A percentile compares a stretch with the other conserved stretches of the same genome.
These are phyloP conservation scores for Melanotaenia duboulayi DNA, from an alignment of 2,113 vertebrate species.

Conservation along the genomic window DNA sequence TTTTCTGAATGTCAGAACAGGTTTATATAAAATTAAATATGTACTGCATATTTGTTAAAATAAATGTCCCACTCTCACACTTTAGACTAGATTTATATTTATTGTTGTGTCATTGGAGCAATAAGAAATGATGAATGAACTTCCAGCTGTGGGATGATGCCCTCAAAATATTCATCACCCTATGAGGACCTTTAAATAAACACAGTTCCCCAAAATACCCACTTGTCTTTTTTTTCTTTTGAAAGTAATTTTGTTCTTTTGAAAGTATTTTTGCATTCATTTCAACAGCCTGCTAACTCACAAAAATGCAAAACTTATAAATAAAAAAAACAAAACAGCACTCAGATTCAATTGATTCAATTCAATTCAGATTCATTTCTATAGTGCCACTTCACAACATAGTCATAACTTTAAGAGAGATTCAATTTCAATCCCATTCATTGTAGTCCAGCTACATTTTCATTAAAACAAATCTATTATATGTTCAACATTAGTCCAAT, in stretches of 20 bases:
- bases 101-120: conserved; percentile 29
- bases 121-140: conserved; percentile 7
- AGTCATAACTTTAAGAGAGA: too few relatives aligned
- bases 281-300: background rate
- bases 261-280: background rate
- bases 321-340: too few relatives aligned
- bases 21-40: conserved; percentile 17
- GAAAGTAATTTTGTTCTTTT: conserved; percentile 6
- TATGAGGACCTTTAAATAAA: conserved; percentile 45
- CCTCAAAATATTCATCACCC: conserved; percentile 13
- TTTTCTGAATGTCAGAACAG: conserved; percentile 10
- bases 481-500: too few relatives aligned
- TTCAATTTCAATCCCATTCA: too few relatives aligned
- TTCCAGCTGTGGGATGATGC: conserved; percentile 6
- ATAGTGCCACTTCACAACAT: too few relatives aligned
- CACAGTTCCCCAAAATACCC: background rate
- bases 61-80: background rate
- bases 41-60: background rate
- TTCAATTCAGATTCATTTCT: too few relatives aligned
- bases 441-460: too few relatives aligned
- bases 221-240: background rate
- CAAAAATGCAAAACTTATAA: too few relatives aligned
- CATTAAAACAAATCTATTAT: too few relatives aligned
- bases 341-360: too few relatives aligned
- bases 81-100: conserved; percentile 15